Evolutionary conservation across 2,797 vertebrate species (phyloP).

Genomic region (Mormyrus proboscirostris): DNA sequence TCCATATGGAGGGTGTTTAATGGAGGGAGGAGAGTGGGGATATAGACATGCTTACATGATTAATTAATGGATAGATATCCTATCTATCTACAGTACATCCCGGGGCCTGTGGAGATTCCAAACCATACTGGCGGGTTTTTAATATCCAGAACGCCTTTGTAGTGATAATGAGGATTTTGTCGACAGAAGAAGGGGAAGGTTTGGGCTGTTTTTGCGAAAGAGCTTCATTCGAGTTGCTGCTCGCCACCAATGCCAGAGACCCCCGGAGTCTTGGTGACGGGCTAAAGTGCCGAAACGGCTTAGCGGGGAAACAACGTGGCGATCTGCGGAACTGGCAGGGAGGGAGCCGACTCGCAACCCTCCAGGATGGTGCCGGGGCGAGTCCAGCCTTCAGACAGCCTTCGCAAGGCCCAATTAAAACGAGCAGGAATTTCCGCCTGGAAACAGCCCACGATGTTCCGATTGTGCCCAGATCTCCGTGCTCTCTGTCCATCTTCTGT

Average conservation of each 20-base stretch:
- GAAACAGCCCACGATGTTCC: not conserved
- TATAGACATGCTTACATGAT: slow-evolving; percentile 44
- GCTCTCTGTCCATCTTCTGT: not conserved
- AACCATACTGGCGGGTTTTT: slow-evolving; percentile 26
- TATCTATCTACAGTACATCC: slow-evolving; percentile 45
- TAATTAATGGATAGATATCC: slow-evolving; percentile 53
- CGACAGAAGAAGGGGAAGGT: slow-evolving; percentile 31
- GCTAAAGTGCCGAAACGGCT: not conserved
- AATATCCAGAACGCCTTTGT: slow-evolving; percentile 49
- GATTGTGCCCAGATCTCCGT: not conserved
- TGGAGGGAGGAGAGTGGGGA: slow-evolving; percentile 30
- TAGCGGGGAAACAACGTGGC: not conserved
- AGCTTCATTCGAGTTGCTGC: slow-evolving; percentile 39
- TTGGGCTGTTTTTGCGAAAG: slow-evolving; percentile 22
- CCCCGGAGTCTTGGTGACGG: slow-evolving; percentile 49
- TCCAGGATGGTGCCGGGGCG: not conserved
- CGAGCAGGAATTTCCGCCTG: not conserved
- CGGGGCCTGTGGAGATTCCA: slow-evolving; percentile 35
- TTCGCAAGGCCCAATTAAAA: not conserved
- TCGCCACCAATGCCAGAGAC: slow-evolving; percentile 41
- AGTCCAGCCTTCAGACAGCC: not conserved
- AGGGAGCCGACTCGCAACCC: not conserved
- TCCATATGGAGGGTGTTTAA: slow-evolving; percentile 50
- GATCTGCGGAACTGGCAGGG: not conserved
- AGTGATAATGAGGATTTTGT: slow-evolving; percentile 53